Base-by-base conservation (phyloP, 2,888 invertebrate genomes). In the Trissolcus japonicus region DNA sequence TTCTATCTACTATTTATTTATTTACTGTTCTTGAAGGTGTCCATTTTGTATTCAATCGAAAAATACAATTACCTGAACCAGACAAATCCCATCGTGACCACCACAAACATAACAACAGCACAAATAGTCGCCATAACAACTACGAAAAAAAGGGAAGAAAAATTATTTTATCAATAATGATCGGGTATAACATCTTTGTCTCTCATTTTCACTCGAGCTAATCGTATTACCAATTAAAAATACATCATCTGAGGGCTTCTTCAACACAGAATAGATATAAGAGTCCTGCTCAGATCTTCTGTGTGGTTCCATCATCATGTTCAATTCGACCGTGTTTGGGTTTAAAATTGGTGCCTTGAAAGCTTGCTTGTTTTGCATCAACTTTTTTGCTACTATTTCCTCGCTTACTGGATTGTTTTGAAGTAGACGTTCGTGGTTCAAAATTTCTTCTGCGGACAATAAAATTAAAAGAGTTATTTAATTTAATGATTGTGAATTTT, bases 111-210 rank as follows among this genome's bases (percentile, higher is more conserved):
- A 6, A 91, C 91, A 19, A 91, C 91, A 19, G 91, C 91, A 82
- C 91, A 91, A 82, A 91, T 91, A 25, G 91, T 92, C n/a, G 91
- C 91, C 29, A 92, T 90, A 60, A 92, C 88, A 69, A 90, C 92
- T 92, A 86, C 61, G 88, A 89, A 41, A 60, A 74, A 74, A 80
- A 73, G 74, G 2, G 35, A 35, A 9, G 6, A 35, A 57, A 65
- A 53, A n/a, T 35, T 50, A n/a, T n/a, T n/a, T n/a, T n/a, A 66
- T 48, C 41, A 43, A 61, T 66, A 46, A 46, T 46, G 11, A 3
- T 4, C 43, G 16, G 16, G 55, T 14, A 51, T 69, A 59, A 35
- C 13, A 53, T 53, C 66, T 65, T 59, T 4, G 41, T 55, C 6
- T 7, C 9, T 35, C 6, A 14, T 46, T 16, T 16, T 6, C 46